A percentile compares a stretch with the other conserved stretches of the same genome.
These are phyloP conservation scores for Drosophila lowei DNA, from an alignment of 1,140 invertebrate species.

Conservation along the genomic window DNA sequence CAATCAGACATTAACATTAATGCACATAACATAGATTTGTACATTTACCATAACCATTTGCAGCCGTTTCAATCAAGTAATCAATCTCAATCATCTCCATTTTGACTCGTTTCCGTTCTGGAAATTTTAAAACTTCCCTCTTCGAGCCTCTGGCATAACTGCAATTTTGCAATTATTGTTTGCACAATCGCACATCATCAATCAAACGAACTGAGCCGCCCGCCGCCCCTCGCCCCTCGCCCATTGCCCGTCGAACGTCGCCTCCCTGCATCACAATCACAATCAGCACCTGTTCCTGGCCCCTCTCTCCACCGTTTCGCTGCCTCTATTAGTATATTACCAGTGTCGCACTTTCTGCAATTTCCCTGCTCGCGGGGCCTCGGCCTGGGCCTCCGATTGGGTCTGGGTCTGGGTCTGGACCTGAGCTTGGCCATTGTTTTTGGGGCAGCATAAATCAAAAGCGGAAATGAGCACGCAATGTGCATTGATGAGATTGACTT, in stretches of 20 bases:
- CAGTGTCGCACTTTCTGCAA: slow-evolving; percentile 45
- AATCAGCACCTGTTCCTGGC: slow-evolving; percentile 38
- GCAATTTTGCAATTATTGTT: slow-evolving; percentile 52
- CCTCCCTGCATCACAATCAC: slow-evolving; percentile 10
- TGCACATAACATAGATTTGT: too few relatives aligned
- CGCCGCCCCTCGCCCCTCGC: background rate
- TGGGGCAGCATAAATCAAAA: slow-evolving; percentile 63
- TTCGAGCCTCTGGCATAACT: slow-evolving; percentile 37
- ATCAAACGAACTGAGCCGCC: slow-evolving; percentile 31
- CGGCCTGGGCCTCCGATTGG: too few relatives aligned
- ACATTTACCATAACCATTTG: too few relatives aligned
- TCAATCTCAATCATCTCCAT: slow-evolving; percentile 43
- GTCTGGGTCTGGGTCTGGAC: too few relatives aligned
- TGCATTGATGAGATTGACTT: slow-evolving; percentile 75
- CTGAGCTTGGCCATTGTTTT: slow-evolving; percentile 1
- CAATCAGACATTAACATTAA: too few relatives aligned
- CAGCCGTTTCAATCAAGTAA: slow-evolving; percentile 25
- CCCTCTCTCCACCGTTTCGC: too few relatives aligned
- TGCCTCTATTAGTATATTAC: slow-evolving; percentile 11
- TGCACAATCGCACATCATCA: slow-evolving; percentile 49
- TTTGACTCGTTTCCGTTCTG: slow-evolving; percentile 42
- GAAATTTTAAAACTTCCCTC: slow-evolving; percentile 30
- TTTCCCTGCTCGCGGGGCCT: slow-evolving; percentile 7
- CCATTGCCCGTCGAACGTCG: background rate
- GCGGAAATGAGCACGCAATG: slow-evolving; percentile 69